Evolutionary conservation across 2,888 invertebrate genomes (phyloP).

Genomic region (Pterobdella sp.): DNA sequence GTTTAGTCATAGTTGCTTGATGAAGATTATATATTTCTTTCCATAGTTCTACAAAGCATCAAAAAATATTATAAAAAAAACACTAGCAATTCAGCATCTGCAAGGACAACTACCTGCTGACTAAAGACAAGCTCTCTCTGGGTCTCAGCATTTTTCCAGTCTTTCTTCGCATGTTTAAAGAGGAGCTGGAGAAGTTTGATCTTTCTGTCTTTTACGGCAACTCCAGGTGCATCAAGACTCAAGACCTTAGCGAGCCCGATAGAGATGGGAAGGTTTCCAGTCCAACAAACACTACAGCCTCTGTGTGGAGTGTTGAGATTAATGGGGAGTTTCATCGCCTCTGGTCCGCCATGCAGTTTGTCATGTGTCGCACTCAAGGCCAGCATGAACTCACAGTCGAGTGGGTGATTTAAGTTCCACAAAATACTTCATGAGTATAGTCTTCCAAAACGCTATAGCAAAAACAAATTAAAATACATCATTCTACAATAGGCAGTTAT

Average conservation of each 20-base stretch:
- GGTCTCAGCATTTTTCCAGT: constrained; percentile 90
- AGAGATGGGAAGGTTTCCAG: constrained; percentile 10
- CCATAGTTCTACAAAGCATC: no score
- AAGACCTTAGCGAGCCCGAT: neutral
- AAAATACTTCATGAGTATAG: neutral
- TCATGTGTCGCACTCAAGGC: constrained; percentile 82
- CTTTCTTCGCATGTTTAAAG: constrained; percentile 67
- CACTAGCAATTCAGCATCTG: constrained; percentile 36
- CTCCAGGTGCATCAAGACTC: no score
- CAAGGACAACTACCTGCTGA: constrained; percentile 70
- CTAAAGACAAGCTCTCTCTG: constrained; percentile 87
- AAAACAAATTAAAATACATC: neutral
- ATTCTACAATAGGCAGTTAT: constrained; percentile 62
- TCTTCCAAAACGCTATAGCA: neutral
- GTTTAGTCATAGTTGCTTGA: no score
- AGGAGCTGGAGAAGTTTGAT: constrained; percentile 22
- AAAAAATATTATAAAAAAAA: no score
- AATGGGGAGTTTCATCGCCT: constrained; percentile 72
- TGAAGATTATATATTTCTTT: no score
- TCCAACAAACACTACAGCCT: constrained; percentile 64
- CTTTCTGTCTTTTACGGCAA: constrained; percentile 32
- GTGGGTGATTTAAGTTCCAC: constrained; percentile 31
- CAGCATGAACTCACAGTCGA: constrained; percentile 38
- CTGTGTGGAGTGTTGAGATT: constrained; percentile 27
- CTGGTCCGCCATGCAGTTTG: constrained; percentile 93